Conservation (phyloP, 2,113 vertebrate species). For the Peromyscus maniculatus region DNA sequence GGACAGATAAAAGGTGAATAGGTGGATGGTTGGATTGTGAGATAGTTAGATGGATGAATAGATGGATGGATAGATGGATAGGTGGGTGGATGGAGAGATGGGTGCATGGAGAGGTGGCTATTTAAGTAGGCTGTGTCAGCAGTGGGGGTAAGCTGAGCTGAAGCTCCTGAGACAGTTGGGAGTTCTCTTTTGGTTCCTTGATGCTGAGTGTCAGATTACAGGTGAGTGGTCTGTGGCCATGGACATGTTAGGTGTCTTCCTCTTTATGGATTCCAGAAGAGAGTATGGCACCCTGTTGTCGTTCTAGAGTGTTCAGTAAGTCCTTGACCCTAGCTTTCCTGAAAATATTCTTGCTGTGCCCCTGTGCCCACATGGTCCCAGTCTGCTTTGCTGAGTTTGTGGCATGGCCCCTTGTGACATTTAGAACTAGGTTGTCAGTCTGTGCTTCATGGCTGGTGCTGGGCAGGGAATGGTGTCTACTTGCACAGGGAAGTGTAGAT, state of each 20-base stretch:
- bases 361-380: not conserved
- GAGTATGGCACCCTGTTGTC: not conserved
- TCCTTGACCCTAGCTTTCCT: not conserved
- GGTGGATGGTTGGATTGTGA: not conserved
- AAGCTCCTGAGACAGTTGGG: not conserved
- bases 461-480: not conserved
- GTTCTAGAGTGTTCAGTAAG: not conserved
- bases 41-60: too few species aligned
- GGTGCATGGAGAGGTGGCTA: not conserved
- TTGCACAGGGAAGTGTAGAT: too few species aligned
- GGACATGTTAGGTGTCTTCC: not conserved
- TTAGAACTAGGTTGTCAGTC: not conserved
- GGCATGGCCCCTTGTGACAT: not conserved
- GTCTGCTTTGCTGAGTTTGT: not conserved
- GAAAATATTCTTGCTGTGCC: not conserved
- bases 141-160: not conserved
- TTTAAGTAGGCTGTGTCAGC: not conserved
- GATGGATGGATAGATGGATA: accelerated
- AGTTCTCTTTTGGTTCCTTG: not conserved
- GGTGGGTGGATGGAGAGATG: not conserved
- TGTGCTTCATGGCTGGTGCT: not conserved
- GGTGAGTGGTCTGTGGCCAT: not conserved
- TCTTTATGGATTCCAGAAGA: not conserved
- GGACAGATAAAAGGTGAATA: not conserved
- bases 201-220: not conserved